Percentiles rank a stretch among this genome's conserved stretches.
These are phyloP conservation scores for Lepisosteus oculatus DNA, from an alignment of 2,113 vertebrate genomes.

Conservation along the genomic window DNA sequence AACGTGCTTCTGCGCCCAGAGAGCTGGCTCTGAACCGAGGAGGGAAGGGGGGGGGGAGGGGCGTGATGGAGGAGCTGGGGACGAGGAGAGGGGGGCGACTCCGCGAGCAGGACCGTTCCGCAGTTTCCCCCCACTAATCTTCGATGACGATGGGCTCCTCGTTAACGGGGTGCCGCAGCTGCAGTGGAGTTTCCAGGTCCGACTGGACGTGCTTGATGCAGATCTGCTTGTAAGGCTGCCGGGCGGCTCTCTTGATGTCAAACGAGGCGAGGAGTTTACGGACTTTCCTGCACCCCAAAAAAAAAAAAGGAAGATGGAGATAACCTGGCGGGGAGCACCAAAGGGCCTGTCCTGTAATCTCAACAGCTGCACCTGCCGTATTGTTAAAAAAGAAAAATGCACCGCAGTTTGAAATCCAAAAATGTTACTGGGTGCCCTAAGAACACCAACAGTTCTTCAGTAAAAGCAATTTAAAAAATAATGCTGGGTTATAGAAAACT, in stretches of 20 bases:
- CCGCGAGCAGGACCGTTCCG: background rate
- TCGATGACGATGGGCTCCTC: slow-evolving; percentile 33
- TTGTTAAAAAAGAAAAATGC: too few species aligned
- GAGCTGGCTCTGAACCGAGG: background rate
- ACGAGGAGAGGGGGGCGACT: background rate
- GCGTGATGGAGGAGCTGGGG: background rate
- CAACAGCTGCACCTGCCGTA: background rate
- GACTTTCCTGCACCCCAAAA: slow-evolving; percentile 17
- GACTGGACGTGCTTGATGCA: slow-evolving; percentile 13
- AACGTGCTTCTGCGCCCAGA: background rate
- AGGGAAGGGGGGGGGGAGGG: background rate
- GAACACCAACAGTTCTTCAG: too few species aligned
- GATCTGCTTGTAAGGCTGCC: slow-evolving; percentile 30
- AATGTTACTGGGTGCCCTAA: too few species aligned
- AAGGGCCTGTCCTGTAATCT: too few species aligned
- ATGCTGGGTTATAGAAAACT: too few species aligned
- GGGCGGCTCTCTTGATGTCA: slow-evolving; percentile 29
- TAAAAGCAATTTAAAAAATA: too few species aligned
- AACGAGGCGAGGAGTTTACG: slow-evolving; percentile 24
- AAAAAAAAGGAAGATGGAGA: background rate
- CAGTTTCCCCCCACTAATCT: slow-evolving; percentile 14
- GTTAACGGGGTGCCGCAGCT: slow-evolving; percentile 20
- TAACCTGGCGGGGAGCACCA: background rate
- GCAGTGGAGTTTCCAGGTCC: slow-evolving; percentile 9
- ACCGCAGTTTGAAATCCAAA: background rate